A percentile compares a stretch with the other conserved stretches of the same genome.
Evolutionary conservation across 2,113 vertebrate genomes (phyloP).

Genomic region (Trinectes maculatus): DNA sequence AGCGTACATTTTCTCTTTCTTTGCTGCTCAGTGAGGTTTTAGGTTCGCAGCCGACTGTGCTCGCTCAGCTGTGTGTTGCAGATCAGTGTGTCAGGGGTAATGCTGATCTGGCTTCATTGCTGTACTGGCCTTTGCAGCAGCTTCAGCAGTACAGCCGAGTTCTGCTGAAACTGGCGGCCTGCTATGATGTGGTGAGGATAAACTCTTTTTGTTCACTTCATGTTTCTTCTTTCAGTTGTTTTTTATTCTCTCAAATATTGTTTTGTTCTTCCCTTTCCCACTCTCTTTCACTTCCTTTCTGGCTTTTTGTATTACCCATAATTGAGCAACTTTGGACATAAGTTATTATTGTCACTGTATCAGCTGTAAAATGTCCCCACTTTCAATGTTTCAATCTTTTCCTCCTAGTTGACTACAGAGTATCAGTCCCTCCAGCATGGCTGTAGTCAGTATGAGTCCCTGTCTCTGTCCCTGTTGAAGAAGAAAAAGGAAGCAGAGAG

Average conservation of each 20-base stretch:
- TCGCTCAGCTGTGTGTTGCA: conserved; percentile 85
- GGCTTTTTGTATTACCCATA: neutral
- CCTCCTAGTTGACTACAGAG: conserved; percentile 82
- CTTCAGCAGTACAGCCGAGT: conserved; percentile 89
- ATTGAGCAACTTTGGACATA: neutral
- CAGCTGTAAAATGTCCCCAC: neutral
- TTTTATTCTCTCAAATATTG: neutral
- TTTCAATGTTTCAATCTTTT: neutral
- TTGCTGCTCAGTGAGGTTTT: conserved; percentile 84
- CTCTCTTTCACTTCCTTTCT: neutral
- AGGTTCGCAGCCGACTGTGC: conserved; percentile 83
- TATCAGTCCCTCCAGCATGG: conserved; percentile 91
- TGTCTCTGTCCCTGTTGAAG: conserved; percentile 86
- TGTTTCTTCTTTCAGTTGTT: neutral
- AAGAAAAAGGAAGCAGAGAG: conserved; percentile 93
- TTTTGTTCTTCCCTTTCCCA: neutral
- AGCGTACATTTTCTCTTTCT: too few species aligned
- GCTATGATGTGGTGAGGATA: conserved; percentile 93
- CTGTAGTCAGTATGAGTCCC: conserved; percentile 86
- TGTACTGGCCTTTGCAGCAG: conserved; percentile 90
- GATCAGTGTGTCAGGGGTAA: conserved; percentile 78
- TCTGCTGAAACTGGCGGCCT: conserved; percentile 91
- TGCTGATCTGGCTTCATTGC: conserved; percentile 83
- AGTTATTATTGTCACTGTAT: neutral
- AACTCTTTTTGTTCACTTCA: neutral